Conservation (phyloP, 2,797 vertebrate species). For the Tokudaia tokunoshimensis region DNA sequence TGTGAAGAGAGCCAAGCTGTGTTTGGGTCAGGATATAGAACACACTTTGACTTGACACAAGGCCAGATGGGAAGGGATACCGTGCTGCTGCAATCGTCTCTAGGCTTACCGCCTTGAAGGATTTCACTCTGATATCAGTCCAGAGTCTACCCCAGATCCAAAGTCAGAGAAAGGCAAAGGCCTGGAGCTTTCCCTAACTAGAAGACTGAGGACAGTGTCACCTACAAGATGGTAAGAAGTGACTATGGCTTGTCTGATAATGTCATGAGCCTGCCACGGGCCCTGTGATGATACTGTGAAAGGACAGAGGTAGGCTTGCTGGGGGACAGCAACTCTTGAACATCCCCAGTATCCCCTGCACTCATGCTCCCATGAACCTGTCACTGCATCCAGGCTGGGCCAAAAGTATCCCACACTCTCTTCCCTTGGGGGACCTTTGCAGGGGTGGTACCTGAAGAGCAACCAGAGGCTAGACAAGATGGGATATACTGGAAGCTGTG, state of each 20-base stretch:
- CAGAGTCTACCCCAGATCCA: not conserved
- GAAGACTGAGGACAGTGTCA: not conserved
- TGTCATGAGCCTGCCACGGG: not conserved
- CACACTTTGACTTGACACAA: not conserved
- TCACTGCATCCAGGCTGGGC: not conserved
- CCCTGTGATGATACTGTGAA: too few species aligned
- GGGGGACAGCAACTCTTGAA: not conserved
- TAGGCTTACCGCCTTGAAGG: not conserved
- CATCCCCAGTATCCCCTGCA: not conserved
- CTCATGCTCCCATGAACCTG: not conserved
- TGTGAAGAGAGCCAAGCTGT: not conserved
- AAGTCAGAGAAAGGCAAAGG: not conserved
- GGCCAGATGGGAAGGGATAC: not conserved
- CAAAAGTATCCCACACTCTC: not conserved
- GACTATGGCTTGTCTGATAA: not conserved
- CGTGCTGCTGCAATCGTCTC: not conserved
- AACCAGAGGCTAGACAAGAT: not conserved
- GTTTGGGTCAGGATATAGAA: conserved; percentile 13
- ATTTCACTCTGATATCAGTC: not conserved
- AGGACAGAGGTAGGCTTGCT: not conserved
- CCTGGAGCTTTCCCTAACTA: not conserved
- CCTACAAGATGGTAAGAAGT: not conserved
- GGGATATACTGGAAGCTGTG: not conserved
- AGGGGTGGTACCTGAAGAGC: not conserved
- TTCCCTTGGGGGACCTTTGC: not conserved